Evolutionary conservation across 2,113 vertebrate genomes (phyloP).

Genomic region (Pteronura brasiliensis): DNA sequence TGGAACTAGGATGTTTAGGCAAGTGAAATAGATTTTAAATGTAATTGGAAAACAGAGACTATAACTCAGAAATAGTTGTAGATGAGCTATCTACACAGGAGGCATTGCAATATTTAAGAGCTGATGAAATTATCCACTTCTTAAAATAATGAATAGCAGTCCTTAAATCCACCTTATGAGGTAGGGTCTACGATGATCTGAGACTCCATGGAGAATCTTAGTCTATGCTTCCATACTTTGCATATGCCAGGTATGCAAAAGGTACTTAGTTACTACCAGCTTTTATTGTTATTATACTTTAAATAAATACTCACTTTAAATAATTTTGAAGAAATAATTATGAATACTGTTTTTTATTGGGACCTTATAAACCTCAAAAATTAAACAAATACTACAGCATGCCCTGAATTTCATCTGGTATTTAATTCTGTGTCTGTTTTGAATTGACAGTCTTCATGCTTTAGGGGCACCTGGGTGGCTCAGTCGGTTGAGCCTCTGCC

Average conservation of each 20-base stretch:
- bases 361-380: not conserved
- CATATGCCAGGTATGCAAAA: not conserved
- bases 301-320: not conserved
- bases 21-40: not conserved
- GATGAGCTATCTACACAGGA: not conserved
- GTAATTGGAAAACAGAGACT: not conserved
- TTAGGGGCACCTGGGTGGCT: not conserved
- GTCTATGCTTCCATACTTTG: not conserved
- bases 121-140: not conserved
- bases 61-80: not conserved
- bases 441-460: not conserved
- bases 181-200: not conserved
- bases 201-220: not conserved
- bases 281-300: not conserved
- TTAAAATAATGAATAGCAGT: not conserved
- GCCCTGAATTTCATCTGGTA: not conserved
- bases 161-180: not conserved
- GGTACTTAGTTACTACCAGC: not conserved
- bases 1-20: not conserved
- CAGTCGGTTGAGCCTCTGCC: not conserved
- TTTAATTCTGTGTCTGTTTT: slow-evolving; percentile 32
- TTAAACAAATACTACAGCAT: not conserved
- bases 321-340: not conserved
- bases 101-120: not conserved
- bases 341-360: not conserved